These are phyloP conservation scores for Melopsittacus undulatus DNA, from an alignment of 2,797 vertebrate genomes.

Conservation along the genomic window DNA sequence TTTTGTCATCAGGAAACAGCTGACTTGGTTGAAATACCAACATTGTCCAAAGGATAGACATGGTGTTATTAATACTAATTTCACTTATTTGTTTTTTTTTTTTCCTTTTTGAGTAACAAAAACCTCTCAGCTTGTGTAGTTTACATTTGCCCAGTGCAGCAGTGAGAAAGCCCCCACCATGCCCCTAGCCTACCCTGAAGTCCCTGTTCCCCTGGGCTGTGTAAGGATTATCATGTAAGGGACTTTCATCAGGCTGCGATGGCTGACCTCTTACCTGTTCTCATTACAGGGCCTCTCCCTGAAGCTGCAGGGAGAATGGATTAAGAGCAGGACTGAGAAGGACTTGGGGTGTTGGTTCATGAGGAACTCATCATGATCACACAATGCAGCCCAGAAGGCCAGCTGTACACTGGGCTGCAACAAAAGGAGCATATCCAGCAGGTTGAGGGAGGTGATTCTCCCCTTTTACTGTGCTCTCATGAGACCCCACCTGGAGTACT, in stretches of 20 bases:
- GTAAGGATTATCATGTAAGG: background rate
- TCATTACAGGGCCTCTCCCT: background rate
- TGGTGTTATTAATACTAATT: background rate
- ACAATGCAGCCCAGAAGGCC: background rate
- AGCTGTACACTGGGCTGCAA: background rate
- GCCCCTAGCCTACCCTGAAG: accelerated
- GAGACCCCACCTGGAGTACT: background rate
- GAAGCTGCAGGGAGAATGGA: background rate
- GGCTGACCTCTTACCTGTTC: background rate
- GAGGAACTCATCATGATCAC: background rate
- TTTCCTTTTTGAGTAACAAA: background rate
- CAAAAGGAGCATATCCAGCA: background rate
- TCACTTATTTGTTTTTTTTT: background rate
- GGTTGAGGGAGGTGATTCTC: background rate
- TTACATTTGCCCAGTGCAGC: background rate
- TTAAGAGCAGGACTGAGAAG: background rate
- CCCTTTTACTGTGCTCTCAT: background rate
- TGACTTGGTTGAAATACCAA: background rate
- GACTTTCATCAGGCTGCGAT: accelerated
- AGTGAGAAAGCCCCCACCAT: background rate
- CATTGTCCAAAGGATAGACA: background rate
- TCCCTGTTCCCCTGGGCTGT: background rate
- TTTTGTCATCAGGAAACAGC: background rate
- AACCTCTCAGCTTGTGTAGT: accelerated
- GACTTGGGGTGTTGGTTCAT: background rate